phyloP scores from a whole-genome alignment of 2,888 invertebrate genomes.

The Brenthis daphne region DNA sequence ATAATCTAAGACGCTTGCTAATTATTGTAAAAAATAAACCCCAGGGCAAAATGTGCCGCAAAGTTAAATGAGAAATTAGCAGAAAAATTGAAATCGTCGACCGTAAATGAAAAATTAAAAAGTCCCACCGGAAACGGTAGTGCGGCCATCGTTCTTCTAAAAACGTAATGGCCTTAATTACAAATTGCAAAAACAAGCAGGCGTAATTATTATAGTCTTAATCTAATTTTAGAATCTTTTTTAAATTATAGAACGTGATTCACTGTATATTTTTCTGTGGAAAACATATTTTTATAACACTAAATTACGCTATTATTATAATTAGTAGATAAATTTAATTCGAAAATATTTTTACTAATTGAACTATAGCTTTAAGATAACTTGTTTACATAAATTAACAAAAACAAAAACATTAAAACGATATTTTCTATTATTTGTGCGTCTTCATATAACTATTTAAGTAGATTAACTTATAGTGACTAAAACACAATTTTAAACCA shows the following conservation, averaged over 20 bases:
- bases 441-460: no score
- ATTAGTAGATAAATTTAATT: no score
- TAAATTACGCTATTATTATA: background rate
- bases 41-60: constrained; percentile 57
- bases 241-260: constrained; percentile 4
- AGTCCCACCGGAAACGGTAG: constrained; percentile 67
- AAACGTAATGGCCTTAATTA: constrained; percentile 67
- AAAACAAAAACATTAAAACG: no score
- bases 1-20: constrained; percentile 45
- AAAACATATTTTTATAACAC: background rate
- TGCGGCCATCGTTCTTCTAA: constrained; percentile 64
- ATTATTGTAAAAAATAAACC: constrained; percentile 55
- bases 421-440: no score
- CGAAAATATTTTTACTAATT: no score
- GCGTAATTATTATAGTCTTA: constrained; percentile 48
- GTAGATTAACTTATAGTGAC: no score
- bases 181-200: constrained; percentile 58
- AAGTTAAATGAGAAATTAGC: constrained; percentile 76
- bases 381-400: no score
- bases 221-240: constrained; percentile 44
- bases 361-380: no score
- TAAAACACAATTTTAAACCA: no score
- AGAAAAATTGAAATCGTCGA: constrained; percentile 67
- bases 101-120: constrained; percentile 77
- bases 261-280: background rate